These are phyloP conservation scores for Kryptolebias marmoratus DNA, from an alignment of 2,113 vertebrate species.

Conservation along the genomic window DNA sequence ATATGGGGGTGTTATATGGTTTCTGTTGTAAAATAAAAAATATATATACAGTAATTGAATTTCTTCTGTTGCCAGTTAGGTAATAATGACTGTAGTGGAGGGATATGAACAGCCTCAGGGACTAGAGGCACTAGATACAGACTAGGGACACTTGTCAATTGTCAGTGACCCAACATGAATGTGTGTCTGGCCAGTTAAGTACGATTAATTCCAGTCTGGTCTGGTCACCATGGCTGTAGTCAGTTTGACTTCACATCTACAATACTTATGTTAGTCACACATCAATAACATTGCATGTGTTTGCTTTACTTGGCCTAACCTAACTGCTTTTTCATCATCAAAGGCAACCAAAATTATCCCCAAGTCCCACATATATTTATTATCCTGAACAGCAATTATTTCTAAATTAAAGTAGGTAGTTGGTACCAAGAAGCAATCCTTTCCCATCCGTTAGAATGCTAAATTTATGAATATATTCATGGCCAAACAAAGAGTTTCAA, in stretches of 20 bases:
- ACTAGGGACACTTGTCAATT: constrained; percentile 29
- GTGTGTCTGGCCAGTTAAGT: constrained; percentile 33
- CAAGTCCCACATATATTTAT: neutral
- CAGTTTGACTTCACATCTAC: constrained; percentile 14
- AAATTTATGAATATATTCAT: neutral
- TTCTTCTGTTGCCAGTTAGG: constrained; percentile 22
- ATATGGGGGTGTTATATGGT: neutral
- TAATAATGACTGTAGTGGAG: constrained; percentile 26
- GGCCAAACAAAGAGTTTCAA: neutral
- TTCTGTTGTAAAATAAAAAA: constrained; percentile 18
- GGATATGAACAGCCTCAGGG: constrained; percentile 30
- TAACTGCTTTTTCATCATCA: constrained; percentile 19
- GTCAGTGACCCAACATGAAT: constrained; percentile 29
- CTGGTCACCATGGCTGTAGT: constrained; percentile 38
- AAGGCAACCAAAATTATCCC: neutral
- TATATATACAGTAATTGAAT: constrained; percentile 27
- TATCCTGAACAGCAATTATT: neutral
- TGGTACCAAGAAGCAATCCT: neutral
- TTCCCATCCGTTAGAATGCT: neutral
- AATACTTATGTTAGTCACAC: constrained; percentile 33
- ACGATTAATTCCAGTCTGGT: constrained; percentile 42
- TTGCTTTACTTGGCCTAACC: constrained; percentile 14
- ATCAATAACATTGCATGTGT: constrained; percentile 17
- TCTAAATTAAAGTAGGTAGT: neutral
- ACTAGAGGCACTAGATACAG: constrained; percentile 20